Evolutionary conservation across 2,113 vertebrate species (phyloP).

Genomic region (Electrona antarctica): DNA sequence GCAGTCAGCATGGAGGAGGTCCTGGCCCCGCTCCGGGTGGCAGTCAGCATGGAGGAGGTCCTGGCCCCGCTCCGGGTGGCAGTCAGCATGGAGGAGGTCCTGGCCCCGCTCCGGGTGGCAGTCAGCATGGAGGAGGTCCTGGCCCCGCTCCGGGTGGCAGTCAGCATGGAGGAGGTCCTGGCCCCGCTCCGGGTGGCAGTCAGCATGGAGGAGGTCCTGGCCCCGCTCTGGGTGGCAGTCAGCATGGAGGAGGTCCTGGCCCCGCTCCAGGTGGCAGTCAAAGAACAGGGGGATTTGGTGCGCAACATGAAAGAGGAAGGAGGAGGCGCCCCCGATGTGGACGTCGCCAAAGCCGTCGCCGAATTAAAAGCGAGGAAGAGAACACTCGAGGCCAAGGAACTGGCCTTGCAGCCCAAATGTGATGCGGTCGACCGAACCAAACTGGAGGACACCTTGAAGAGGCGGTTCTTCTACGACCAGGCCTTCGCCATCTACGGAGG

Average conservation of each 20-base stretch:
- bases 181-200: slow-evolving; percentile 90
- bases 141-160: slow-evolving; percentile 88
- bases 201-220: slow-evolving; percentile 69
- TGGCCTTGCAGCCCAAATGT: slow-evolving; percentile 95
- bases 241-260: slow-evolving; percentile 69
- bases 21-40: slow-evolving; percentile 88
- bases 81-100: slow-evolving; percentile 70
- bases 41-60: slow-evolving; percentile 72
- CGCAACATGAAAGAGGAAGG: slow-evolving; percentile 89
- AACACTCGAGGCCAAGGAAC: slow-evolving; percentile 91
- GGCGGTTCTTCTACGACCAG: slow-evolving; percentile 99
- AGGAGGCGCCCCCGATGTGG: slow-evolving; percentile 87
- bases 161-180: slow-evolving; percentile 72
- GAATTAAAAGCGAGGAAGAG: slow-evolving; percentile 94
- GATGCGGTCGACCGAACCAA: slow-evolving; percentile 93
- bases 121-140: slow-evolving; percentile 76
- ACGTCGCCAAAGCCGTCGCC: slow-evolving; percentile 92
- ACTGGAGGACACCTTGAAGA: slow-evolving; percentile 98
- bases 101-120: slow-evolving; percentile 88
- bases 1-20: slow-evolving; percentile 76
- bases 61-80: slow-evolving; percentile 89
- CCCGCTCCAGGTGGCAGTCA: slow-evolving; percentile 89
- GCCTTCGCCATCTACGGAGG: slow-evolving; percentile 99
- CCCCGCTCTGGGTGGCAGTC: slow-evolving; percentile 89
- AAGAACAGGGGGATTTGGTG: slow-evolving; percentile 93